Conservation (phyloP, 2,888 invertebrate species). For the Fragum fragum region DNA sequence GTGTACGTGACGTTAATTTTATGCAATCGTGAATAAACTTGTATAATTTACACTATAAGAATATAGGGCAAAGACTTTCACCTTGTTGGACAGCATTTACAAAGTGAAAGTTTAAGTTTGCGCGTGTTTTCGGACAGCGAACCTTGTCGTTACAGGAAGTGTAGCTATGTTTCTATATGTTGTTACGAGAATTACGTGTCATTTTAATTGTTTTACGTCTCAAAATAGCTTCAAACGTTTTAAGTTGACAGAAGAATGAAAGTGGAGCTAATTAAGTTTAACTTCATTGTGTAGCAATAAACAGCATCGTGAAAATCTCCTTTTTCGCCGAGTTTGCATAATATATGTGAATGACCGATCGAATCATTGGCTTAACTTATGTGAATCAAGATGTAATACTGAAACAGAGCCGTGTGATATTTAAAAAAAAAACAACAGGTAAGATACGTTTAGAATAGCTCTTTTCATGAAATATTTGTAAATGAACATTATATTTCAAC, state of each 20-base stretch:
- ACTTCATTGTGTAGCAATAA: background rate
- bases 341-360: background rate
- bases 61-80: constrained; percentile 24
- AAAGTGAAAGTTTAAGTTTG: background rate
- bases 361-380: background rate
- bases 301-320: background rate
- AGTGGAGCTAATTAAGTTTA: background rate
- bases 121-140: constrained; percentile 6
- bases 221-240: constrained; percentile 6
- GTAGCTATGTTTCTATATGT: background rate
- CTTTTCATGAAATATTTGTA: too few relatives aligned
- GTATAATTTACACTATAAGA: constrained; percentile 29
- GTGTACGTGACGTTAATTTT: constrained; percentile 26
- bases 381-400: too few relatives aligned
- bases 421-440: too few relatives aligned
- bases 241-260: background rate
- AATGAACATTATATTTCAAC: too few relatives aligned
- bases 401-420: too few relatives aligned
- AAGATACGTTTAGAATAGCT: too few relatives aligned
- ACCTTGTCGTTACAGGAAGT: constrained; percentile 23
- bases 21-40: constrained; percentile 24
- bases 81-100: constrained; percentile 37
- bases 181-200: constrained; percentile 9
- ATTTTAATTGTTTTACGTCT: constrained; percentile 1
- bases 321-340: background rate